Base-by-base conservation (phyloP, 2,113 vertebrate species). In the Tragelaphus buxtoni region DNA sequence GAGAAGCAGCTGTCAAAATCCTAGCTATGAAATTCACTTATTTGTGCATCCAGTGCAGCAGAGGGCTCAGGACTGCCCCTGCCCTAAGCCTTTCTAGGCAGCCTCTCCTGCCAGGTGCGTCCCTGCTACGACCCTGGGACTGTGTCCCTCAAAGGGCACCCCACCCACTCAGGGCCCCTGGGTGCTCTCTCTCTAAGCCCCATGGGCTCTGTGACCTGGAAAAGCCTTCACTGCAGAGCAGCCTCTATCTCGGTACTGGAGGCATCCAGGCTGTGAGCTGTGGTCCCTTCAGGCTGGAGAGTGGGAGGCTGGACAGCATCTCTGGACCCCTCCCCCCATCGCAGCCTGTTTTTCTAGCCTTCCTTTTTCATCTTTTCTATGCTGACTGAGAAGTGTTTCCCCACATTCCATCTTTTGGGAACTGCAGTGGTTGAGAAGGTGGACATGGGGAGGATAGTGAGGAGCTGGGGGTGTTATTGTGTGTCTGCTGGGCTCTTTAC, bases 391-490 rank as follows among this genome's bases (percentile, higher is more conserved):
- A 77, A 35, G 53, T 4, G 39, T n/a, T 55, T n/a, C 4, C 32
- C 26, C 60, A 28, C 8, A 11, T 74, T 22, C 49, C 47, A n/a
- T 93, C 61, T 47, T 93, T 32, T 17, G 53, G 80, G 61, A 32
- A 30, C 18, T 7, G 47, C 4, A 28, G 20, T 4, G 30, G 12
- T 26, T 10, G 2, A 7, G 35, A 30, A 61, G 61, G 60, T 20
- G 0, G 9, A 32, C 32, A 4, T 20, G 1, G 1, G 26, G 51
- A 24, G 26, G 39, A 47, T 1, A 2, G 22, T 10, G 30, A 39
- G 83, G 35, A 35, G 17, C 30, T 20, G 35, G 80, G n/a, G 17
- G 18, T 28, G 4, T 35, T 20, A 22, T 1, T 8, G 18, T 32
- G 55, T 16, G 8, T 42, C 30, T 2, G 0, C 42, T n/a, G 47